Base-by-base conservation (phyloP, 2,113 vertebrate genomes). In the Cebus imitator region DNA sequence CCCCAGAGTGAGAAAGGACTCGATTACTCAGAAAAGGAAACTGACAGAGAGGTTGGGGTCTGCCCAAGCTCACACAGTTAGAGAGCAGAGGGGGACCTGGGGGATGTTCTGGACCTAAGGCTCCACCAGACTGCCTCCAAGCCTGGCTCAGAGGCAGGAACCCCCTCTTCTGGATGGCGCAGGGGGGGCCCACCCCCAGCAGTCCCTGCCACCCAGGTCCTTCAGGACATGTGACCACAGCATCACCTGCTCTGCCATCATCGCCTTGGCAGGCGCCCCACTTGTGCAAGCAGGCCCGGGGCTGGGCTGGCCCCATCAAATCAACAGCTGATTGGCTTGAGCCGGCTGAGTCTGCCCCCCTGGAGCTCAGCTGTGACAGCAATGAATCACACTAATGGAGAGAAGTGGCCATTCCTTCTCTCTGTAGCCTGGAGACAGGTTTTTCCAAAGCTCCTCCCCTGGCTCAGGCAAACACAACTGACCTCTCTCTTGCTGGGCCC, bases 401-500 rank as follows among this genome's bases (percentile, higher is more conserved):
- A 58, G 76, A 73, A 58, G 92, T 45, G 86, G n/a, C 80, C 58
- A 1, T 61, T 78, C 92, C 84, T 87, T 87, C 90, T 90, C 88
- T 76, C 27, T 20, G 78, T 97, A 94, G 95, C 98, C 98, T 61
- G 86, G 76, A 95, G 98, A 95, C 89, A 98, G 57, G 70, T 90
- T 97, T 97, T 98, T 93, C 70, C 93, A 85, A 89, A 91, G 57
- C 52, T 89, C 91, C 96, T 93, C 90, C 95, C 91, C 96, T 3
- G 35, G 76, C 61, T 64, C 79, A 32, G 50, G 89, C 83, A 92
- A 91, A 92, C 90, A 91, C 73, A 92, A 90, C 78, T 95, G 97
- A 87, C 79, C 35, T 23, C 18, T 30, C 48, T 23, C 23, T 14
- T 1, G 2, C 40, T 40, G 73, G 50, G 48, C 70, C 61, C 37